Evolutionary conservation across 64 coral and sea anemone genomes (phyloP), one percentile per base, ranked within the genome.

Genomic region (Astreopora myriophthalma): DNA sequence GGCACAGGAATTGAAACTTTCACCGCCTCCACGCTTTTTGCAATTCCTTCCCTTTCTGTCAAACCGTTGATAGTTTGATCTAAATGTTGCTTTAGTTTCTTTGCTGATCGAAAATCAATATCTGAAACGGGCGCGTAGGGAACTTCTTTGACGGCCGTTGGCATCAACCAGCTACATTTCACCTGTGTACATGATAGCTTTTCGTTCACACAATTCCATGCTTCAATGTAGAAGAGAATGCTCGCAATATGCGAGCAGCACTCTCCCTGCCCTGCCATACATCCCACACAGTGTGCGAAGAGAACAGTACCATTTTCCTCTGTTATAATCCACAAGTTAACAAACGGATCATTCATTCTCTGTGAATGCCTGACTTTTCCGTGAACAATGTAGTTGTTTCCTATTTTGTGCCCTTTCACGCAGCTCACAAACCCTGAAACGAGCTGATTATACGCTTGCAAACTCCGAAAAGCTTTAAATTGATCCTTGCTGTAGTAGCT

Each of bases 381-480:
- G 23, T 33, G 40, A 42, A 87, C 69, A 34, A 87, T 70, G 31
- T 48, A 73, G 33, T 87, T 87, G 34, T 87, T 57, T 30, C 32
- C 35, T 37, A 74, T 70, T 34, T 70, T 52, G 1, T 73, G 69
- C 10, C 69, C 69, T 74, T 71, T 52, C 7, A 87, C 67, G 5
- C 85, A 24, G 6, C 31, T 87, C 10, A 87, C 46, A 55, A 72
- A 87, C 19, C 66, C 69, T 57, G 69, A 87, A 72, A 87, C 34
- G 57, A 90, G 22, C 37, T 78, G 64, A 32, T 80, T 79, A 69
- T 90, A 90, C 1, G 60, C 55, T 31, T 69, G 52, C 49, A 90
- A 69, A 29, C 72, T 78, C 26, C 35, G 30, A 48, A 42, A 90
- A 27, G 88, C 88, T 46, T 90, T 90, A 42, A 90, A 90, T 42